A percentile compares a stretch with the other conserved stretches of the same genome.
phyloP scores from a whole-genome alignment of 2,797 vertebrate species.

The Gambelia wislizenii region DNA sequence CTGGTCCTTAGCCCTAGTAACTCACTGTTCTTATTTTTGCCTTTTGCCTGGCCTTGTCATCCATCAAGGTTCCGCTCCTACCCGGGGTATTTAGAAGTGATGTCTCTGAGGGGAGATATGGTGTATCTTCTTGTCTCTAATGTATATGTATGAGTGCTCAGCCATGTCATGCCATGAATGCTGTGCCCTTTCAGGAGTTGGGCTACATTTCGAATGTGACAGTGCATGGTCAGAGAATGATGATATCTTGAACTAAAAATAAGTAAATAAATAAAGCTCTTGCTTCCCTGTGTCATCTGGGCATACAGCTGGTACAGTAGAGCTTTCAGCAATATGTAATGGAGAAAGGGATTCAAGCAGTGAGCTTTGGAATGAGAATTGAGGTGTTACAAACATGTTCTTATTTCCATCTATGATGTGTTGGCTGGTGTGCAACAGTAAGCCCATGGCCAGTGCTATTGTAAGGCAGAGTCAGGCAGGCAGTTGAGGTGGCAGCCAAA shows the following conservation, averaged over 20 bases:
- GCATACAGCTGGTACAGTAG: not conserved
- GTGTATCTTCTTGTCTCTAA: no score
- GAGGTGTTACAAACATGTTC: not conserved
- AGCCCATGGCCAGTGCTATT: not conserved
- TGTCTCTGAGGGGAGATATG: not conserved
- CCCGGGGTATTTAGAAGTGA: not conserved
- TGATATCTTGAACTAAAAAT: not conserved
- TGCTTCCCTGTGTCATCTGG: not conserved
- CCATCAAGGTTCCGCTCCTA: not conserved
- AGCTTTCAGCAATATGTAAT: not conserved
- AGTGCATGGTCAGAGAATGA: not conserved
- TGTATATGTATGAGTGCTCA: not conserved
- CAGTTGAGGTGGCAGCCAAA: not conserved
- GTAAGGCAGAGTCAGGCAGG: not conserved
- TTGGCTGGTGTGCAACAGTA: not conserved
- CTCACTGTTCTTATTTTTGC: not conserved
- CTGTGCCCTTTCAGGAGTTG: not conserved
- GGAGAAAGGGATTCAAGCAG: not conserved
- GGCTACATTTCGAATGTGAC: not conserved
- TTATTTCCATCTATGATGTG: not conserved
- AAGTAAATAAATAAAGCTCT: not conserved
- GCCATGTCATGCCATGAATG: not conserved
- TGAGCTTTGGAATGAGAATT: not conserved
- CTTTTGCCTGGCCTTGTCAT: not conserved
- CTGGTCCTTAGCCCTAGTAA: not conserved